Conservation (phyloP, 1,140 invertebrate genomes). For the Wiebesia pumilae region DNA sequence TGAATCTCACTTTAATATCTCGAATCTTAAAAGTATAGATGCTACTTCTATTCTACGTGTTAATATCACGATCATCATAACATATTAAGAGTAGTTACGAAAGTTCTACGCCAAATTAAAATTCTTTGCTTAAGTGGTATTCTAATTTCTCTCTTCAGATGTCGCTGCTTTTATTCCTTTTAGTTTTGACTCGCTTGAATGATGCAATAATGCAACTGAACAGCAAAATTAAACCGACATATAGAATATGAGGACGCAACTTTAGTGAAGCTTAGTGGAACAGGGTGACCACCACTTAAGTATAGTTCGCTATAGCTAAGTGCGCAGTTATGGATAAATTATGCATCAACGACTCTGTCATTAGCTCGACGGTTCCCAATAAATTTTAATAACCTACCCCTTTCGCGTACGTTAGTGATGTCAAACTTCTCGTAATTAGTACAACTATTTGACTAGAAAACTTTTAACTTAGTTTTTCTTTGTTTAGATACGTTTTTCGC, state of each 20-base stretch:
- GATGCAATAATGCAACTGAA: conserved; percentile 38
- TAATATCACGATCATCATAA: neutral
- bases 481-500: neutral
- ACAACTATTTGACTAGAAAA: neutral
- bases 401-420: neutral
- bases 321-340: conserved; percentile 43
- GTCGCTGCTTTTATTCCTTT: no score
- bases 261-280: conserved; percentile 17
- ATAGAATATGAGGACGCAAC: neutral
- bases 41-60: neutral
- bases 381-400: conserved; percentile 30
- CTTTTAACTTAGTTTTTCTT: neutral
- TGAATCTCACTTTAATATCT: neutral
- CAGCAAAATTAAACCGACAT: conserved; percentile 40
- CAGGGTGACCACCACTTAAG: conserved; percentile 46
- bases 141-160: neutral
- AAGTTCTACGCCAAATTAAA: neutral
- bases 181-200: conserved; percentile 32
- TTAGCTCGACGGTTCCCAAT: conserved; percentile 39
- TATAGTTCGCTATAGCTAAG: conserved; percentile 48
- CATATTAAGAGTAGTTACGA: neutral
- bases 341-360: conserved; percentile 50
- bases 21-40: neutral
- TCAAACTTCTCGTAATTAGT: conserved; percentile 27
- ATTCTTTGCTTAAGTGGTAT: neutral